Conservation (phyloP, 2,888 invertebrate species). For the Drosophila trichaetosa region DNA sequence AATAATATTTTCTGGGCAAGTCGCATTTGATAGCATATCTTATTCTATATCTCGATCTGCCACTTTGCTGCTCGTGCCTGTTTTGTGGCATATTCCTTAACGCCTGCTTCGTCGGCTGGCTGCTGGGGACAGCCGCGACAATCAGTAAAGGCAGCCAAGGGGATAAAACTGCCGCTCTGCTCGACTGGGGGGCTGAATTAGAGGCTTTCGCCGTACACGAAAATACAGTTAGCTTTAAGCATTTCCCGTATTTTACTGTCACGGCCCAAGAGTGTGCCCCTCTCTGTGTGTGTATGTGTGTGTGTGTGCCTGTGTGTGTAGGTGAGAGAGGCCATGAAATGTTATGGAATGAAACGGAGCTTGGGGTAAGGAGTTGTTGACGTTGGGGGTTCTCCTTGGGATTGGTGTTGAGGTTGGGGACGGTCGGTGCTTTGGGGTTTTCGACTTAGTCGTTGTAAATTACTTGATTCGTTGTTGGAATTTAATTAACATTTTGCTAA, state of each 20-base stretch:
- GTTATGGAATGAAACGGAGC: slow-evolving; percentile 25
- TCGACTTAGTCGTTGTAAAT: slow-evolving; percentile 78
- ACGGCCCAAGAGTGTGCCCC: slow-evolving; percentile 48
- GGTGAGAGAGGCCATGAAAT: slow-evolving; percentile 41
- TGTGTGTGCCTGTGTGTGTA: slow-evolving; percentile 19
- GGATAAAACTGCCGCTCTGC: slow-evolving; percentile 24
- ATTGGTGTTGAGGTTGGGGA: background rate
- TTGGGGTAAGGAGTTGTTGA: slow-evolving; percentile 1
- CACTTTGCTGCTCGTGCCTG: background rate
- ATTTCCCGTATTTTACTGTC: slow-evolving; percentile 80
- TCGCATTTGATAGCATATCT: too few relatives aligned
- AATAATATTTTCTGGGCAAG: background rate
- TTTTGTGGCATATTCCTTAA: slow-evolving; percentile 41
- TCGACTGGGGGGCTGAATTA: slow-evolving; percentile 51
- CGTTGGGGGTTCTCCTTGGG: background rate
- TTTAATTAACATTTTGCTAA: slow-evolving; percentile 79
- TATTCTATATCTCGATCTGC: background rate
- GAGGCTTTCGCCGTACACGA: slow-evolving; percentile 74
- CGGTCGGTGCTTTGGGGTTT: slow-evolving; percentile 75
- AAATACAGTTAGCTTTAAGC: slow-evolving; percentile 80
- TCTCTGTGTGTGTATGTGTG: slow-evolving; percentile 9
- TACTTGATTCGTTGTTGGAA: slow-evolving; percentile 81
- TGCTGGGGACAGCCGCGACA: slow-evolving; percentile 50
- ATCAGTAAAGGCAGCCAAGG: slow-evolving; percentile 48
- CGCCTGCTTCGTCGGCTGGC: slow-evolving; percentile 43